A percentile compares a stretch with the other conserved stretches of the same genome.
phyloP scores from a whole-genome alignment of 1,140 invertebrate genomes.

The Heliconius hermathena region DNA sequence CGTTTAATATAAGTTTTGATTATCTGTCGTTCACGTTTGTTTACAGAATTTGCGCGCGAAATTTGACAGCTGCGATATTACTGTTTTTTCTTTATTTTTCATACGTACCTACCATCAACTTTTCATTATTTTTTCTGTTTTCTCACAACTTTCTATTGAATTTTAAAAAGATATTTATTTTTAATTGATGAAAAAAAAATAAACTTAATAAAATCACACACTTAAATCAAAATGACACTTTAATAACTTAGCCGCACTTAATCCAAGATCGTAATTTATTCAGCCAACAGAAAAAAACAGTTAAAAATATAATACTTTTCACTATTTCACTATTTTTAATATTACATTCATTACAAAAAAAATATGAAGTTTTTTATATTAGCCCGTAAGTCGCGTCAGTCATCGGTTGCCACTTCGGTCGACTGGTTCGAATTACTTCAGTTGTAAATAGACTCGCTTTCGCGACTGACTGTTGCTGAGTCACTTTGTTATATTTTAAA shows the following conservation, averaged over 20 bases:
- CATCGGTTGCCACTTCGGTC: neutral
- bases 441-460: constrained; percentile 5
- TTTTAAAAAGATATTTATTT: neutral
- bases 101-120: neutral
- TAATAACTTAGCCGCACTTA: neutral
- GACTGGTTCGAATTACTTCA: constrained; percentile 4
- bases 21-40: constrained; percentile 21
- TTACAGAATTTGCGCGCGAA: constrained; percentile 41
- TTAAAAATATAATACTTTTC: neutral
- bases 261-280: neutral
- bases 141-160: neutral
- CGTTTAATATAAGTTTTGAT: neutral
- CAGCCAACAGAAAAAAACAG: neutral
- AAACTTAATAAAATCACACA: neutral
- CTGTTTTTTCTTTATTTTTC: constrained; percentile 13
- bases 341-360: neutral
- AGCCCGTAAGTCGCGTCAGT: neutral
- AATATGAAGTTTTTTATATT: neutral
- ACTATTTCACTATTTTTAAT: neutral
- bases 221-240: neutral
- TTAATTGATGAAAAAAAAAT: neutral
- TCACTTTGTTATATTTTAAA: constrained; percentile 6
- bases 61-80: constrained; percentile 48
- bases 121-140: neutral
- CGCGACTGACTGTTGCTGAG: neutral